Evolutionary conservation across 2,888 invertebrate genomes (phyloP).

Genomic region (Petrolisthes manimaculis): DNA sequence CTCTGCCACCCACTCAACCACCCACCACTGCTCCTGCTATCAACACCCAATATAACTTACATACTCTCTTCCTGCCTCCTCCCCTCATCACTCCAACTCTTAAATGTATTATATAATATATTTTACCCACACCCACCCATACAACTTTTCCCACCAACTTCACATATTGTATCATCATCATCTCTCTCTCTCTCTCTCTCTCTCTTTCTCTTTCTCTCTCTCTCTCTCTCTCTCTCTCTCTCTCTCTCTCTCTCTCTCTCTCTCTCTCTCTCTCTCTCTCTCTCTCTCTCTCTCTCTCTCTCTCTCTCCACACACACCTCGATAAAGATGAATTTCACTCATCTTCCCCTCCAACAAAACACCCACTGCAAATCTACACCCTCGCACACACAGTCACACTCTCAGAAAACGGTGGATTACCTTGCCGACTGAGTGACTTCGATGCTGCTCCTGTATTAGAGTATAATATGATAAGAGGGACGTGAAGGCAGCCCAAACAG

Average conservation of each 20-base stretch:
- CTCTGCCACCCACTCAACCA: neutral
- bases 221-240: constrained; percentile 8
- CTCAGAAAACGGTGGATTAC: too few relatives aligned
- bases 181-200: neutral
- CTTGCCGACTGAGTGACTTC: too few relatives aligned
- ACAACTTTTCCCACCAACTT: neutral
- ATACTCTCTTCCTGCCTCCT: neutral
- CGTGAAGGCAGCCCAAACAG: too few relatives aligned
- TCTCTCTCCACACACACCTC: neutral
- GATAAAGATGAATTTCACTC: too few relatives aligned
- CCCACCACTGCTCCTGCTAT: neutral
- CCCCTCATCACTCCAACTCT: too few relatives aligned
- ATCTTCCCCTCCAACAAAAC: too few relatives aligned
- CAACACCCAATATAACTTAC: neutral
- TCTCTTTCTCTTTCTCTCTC: constrained; percentile 10
- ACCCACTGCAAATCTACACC: too few relatives aligned
- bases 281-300: constrained; percentile 16
- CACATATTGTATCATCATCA: neutral
- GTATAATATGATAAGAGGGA: too few relatives aligned
- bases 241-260: neutral
- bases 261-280: constrained; percentile 18
- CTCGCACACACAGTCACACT: too few relatives aligned
- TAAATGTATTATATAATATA: neutral
- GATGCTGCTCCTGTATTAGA: too few relatives aligned
- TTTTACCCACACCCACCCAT: neutral